A percentile compares a stretch with the other conserved stretches of the same genome.
Evolutionary conservation across 2,888 invertebrate genomes (phyloP).

Genomic region (Aporophyla lueneburgensis): DNA sequence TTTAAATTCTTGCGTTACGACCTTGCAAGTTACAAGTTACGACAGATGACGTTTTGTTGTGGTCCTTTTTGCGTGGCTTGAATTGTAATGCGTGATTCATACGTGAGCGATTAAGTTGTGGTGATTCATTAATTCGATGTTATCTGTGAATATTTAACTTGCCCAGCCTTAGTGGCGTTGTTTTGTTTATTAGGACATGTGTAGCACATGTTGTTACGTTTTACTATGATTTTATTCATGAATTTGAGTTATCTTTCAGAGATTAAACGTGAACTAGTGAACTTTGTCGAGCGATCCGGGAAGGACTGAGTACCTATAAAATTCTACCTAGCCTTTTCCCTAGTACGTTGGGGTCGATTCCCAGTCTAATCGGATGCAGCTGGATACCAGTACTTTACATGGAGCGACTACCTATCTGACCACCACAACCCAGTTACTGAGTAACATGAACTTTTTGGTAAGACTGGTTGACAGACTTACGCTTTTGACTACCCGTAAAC

Average conservation of each 20-base stretch:
- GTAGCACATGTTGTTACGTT: slow-evolving; percentile 37
- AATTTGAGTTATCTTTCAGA: slow-evolving; percentile 24
- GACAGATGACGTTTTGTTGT: slow-evolving; percentile 70
- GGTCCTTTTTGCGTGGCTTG: slow-evolving; percentile 78
- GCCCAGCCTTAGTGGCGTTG: slow-evolving; percentile 49
- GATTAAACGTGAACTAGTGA: neutral
- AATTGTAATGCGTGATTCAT: slow-evolving; percentile 83
- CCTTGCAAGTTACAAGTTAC: slow-evolving; percentile 68
- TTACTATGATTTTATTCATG: slow-evolving; percentile 39
- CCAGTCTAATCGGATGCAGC: too few relatives aligned
- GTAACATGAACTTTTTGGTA: too few relatives aligned
- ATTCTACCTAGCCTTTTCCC: too few relatives aligned
- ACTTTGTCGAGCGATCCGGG: neutral
- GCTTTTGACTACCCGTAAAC: too few relatives aligned
- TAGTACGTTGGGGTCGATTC: too few relatives aligned
- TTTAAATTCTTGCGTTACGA: slow-evolving; percentile 64
- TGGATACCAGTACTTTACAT: too few relatives aligned
- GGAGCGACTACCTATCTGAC: too few relatives aligned
- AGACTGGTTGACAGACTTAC: too few relatives aligned
- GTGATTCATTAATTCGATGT: slow-evolving; percentile 76
- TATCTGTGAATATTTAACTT: slow-evolving; percentile 61
- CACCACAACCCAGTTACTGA: too few relatives aligned
- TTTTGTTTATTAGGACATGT: slow-evolving; percentile 44
- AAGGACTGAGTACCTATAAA: neutral
- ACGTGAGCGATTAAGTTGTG: slow-evolving; percentile 73